Base-by-base conservation (phyloP, 2,888 invertebrate genomes). In the Metalampra italica region DNA sequence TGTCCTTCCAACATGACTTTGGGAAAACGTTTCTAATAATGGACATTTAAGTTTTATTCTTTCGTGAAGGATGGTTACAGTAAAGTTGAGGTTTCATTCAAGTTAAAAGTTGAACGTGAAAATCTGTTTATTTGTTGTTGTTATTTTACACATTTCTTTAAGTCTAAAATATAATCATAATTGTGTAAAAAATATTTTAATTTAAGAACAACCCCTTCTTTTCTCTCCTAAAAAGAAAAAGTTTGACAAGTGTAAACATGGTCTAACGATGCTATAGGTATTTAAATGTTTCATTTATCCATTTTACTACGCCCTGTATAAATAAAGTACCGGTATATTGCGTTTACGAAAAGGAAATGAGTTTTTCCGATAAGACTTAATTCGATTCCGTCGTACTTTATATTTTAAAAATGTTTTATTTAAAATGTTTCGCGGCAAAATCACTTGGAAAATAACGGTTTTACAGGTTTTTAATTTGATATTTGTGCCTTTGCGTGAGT, bases 1-100 rank as follows among this genome's bases (percentile, higher is more conserved):
- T 50, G 43, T 46, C 30, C 13, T 14, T 41, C 29, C 43, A 15
- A 15, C 40, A 43, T 40, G 47, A 30, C 43, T 43, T 34, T 14
- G 14, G 32, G 43, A 34, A 43, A 32, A 43, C 22, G 34, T 34
- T 34, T 42, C 9, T 29, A 29, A 29, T 42, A 14, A 9, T 39
- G 14, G 12, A 37, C 37, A 12, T 11, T 7, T 37, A 46, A 44
- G 44, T 32, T 32, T 32, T 32, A 32, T 3, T 32, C 7, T 32
- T 2, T 4, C 5, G 8, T 22, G 22, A n/a, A n/a, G n/a, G n/a
- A n/a, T n/a, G n/a, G n/a, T n/a, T n/a, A n/a, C n/a, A n/a, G n/a
- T n/a, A n/a, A n/a, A n/a, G n/a, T n/a, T n/a, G n/a, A n/a, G n/a
- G n/a, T n/a, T n/a, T n/a, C n/a, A n/a, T n/a, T n/a, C n/a, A n/a